Percentiles rank a stretch among this genome's conserved stretches.
Conservation (phyloP, 37 sponge, comb jelly and placozoan genomes). For the Aplysina aerophoba region DNA sequence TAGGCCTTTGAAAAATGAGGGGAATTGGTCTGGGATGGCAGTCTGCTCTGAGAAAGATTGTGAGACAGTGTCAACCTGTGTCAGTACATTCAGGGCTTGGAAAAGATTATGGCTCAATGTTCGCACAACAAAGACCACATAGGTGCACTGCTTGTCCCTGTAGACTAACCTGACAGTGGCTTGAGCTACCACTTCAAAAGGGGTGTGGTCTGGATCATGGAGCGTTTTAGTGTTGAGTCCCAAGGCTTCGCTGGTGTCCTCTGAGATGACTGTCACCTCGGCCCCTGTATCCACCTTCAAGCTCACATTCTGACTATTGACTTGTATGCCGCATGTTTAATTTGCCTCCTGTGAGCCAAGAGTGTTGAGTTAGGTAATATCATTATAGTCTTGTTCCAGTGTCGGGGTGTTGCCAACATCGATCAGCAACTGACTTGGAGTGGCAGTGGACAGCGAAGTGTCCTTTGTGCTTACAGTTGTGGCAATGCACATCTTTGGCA, state of each 20-base stretch:
- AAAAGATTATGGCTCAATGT: not conserved
- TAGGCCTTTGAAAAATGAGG: conserved; percentile 3
- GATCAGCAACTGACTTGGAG: not conserved
- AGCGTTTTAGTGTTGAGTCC: not conserved
- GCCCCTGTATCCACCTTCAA: not conserved
- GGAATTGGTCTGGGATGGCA: conserved; percentile 4
- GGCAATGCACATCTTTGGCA: conserved; percentile 1
- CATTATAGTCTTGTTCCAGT: not conserved
- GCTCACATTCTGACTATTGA: not conserved
- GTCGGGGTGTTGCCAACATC: not conserved
- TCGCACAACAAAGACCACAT: not conserved
- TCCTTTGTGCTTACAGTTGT: no score
- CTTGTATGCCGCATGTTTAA: not conserved
- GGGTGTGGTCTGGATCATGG: not conserved
- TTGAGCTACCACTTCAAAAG: not conserved
- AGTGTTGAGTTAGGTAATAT: not conserved
- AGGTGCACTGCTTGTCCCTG: not conserved
- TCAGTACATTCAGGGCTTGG: not conserved
- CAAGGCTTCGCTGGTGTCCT: not conserved
- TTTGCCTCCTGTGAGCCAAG: not conserved
- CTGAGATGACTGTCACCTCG: conserved; percentile 4
- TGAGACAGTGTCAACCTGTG: not conserved
- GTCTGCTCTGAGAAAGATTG: not conserved
- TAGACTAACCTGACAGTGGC: conserved; percentile 4
- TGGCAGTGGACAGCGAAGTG: not conserved